Base-by-base conservation (phyloP, 2,113 vertebrate genomes). In the Indri indri region DNA sequence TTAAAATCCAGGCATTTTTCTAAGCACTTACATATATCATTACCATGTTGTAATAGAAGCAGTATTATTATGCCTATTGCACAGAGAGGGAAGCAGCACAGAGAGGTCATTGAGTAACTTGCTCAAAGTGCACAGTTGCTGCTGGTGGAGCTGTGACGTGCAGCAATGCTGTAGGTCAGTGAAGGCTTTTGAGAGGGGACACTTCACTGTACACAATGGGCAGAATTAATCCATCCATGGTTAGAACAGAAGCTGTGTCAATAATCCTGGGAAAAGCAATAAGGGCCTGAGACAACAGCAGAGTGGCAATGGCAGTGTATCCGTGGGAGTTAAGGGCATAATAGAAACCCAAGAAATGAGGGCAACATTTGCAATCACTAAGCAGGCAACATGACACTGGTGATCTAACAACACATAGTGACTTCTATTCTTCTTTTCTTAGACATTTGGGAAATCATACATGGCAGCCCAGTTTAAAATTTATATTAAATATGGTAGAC, bases 351-450 rank as follows among this genome's bases (percentile, higher is more conserved):
- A 61, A 7, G 3, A 8, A 50, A 22, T 0, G 14, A 85, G 2
- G 4, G 2, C 7, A 2, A 13, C 0, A 2, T 22, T 17, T 37
- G 12, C 2, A 5, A 4, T 11, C 17, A 30, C 45, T 37, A 27
- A n/a, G 59, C 2, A n/a, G 23, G 34, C 27, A 4, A 77, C 50
- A 59, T 5, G 17, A 37, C 40, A 23, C 0, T 0, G 30, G 25
- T 27, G 50, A 50, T 52, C 17, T 2, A 37, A 66, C 2, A 9
- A 59, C 25, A 13, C 2, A 3, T 14, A 5, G n/a, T 4, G 50
- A 52, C 54, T 27, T 91, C 22, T 27, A 5, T 34, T 52, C 42
- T 73, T 84, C n/a, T 70, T 23, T 93, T 17, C 54, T 76, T 47
- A 59, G 61, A 73, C 23, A 82, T 68, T 45, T 63, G 47, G n/a